Conservation (phyloP, 92 coral and sea anemone genomes). For the Heliopora coerulea region DNA sequence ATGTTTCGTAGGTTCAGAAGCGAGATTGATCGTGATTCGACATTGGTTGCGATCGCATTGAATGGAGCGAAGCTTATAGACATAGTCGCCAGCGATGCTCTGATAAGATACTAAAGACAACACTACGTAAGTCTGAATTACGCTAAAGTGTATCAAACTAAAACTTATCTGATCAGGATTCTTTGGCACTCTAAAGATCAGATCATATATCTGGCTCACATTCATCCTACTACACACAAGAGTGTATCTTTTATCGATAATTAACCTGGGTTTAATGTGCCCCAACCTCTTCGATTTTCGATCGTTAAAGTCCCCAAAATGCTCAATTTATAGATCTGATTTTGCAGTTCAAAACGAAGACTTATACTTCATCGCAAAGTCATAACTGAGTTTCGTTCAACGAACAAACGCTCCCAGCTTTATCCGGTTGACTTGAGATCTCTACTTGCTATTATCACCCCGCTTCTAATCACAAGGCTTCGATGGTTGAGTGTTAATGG, state of each 20-base stretch:
- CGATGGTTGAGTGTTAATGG: constrained; percentile 32
- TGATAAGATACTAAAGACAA: background rate
- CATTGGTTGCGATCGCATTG: constrained; percentile 2
- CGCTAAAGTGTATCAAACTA: background rate
- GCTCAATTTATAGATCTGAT: background rate
- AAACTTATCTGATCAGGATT: constrained; percentile 26
- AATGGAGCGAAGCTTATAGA: constrained; percentile 15
- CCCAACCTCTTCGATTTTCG: background rate
- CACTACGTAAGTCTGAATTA: constrained; percentile 2
- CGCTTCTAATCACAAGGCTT: constrained; percentile 9
- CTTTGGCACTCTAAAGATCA: constrained; percentile 43
- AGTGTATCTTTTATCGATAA: constrained; percentile 26
- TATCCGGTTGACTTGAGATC: background rate
- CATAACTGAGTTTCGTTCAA: no score
- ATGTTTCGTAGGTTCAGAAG: no score
- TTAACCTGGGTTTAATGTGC: background rate
- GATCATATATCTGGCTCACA: constrained; percentile 38
- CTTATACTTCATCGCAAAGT: background rate
- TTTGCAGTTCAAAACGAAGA: background rate
- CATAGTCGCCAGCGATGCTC: constrained; percentile 1
- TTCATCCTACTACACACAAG: constrained; percentile 17
- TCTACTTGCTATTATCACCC: background rate
- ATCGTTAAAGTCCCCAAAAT: background rate
- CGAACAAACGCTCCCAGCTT: no score
- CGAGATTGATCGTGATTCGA: background rate